Evolutionary conservation across 2,797 vertebrate genomes (phyloP), one percentile per base, ranked within the genome.

Genomic region (Oreochromis grahami): DNA sequence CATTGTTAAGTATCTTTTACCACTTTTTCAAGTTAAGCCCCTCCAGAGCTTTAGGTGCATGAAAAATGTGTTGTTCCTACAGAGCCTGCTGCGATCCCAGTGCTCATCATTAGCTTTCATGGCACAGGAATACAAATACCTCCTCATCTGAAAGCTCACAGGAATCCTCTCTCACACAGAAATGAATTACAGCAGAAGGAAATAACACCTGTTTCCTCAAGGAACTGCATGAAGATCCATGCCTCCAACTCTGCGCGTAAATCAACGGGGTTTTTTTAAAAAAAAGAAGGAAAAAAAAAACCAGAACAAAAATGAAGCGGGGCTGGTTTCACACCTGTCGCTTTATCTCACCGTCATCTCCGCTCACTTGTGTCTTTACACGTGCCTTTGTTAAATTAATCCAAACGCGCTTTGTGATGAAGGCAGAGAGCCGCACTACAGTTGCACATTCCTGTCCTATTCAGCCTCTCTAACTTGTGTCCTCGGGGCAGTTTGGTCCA

Each of bases 201-300:
- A 88, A 84, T 76, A 87, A 93, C 90, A 94, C 86, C 91, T 89
- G 89, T 90, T 94, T 88, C 88, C 85, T 89, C 53, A 3, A 84
- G 83, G 77, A 91, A 38, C 81, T 29, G 74, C 87, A 78, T 50
- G 38, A 9, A 58, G 63, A 89, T 87, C 84, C 68, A 84, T 84
- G 82, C 34, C 70, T 70, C 38, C 34, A n/a, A 45, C 63, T 88
- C 51, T 8, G 21, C 78, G 43, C 8, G 58, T 83, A 85, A 83
- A 89, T 89, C 65, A 86, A 76, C 74, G 5, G n/a, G 26, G 77
- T 24, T 1, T 36, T 83, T 65, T 4, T 4, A 5, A 19, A 19
- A 19, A 50, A 29, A 50, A 29, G 29, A 5, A 6, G 29, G 15
- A 19, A 19, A 1, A 24, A 24, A 3, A 41, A 34, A 77, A 68